A percentile compares a stretch with the other conserved stretches of the same genome.
Conservation (phyloP, 2,888 invertebrate species). For the Desoria tigrina region DNA sequence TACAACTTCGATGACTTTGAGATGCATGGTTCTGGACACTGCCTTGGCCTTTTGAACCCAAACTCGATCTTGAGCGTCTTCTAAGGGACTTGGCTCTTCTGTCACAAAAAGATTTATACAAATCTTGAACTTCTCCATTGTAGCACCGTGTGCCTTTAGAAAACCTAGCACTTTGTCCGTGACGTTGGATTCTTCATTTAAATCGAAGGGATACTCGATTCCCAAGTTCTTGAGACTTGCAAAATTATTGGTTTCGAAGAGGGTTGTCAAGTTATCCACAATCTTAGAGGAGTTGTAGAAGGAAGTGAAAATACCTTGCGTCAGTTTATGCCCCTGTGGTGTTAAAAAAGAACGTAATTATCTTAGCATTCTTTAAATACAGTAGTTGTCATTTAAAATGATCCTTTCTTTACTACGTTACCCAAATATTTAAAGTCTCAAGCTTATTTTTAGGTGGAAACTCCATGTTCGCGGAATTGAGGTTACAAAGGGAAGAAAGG, state of each 20-base stretch:
- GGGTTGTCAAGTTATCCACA: conserved; percentile 15
- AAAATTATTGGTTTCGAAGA: conserved; percentile 20
- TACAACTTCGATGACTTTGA: conserved; percentile 27
- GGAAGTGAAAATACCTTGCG: conserved; percentile 24
- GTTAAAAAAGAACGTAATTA: too few relatives aligned
- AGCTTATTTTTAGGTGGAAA: neutral
- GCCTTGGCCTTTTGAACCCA: conserved; percentile 17
- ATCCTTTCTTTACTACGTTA: neutral
- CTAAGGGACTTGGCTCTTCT: conserved; percentile 20
- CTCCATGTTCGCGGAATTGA: neutral
- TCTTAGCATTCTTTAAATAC: too few relatives aligned
- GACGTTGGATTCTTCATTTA: conserved; percentile 20
- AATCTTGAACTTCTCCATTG: conserved; percentile 14
- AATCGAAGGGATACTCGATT: conserved; percentile 30
- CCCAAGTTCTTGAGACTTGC: conserved; percentile 16
- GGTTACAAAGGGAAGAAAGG: conserved; percentile 21
- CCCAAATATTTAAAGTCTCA: conserved; percentile 17
- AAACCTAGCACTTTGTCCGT: conserved; percentile 20
- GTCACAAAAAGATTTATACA: conserved; percentile 27
- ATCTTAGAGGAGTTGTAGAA: conserved; percentile 15
- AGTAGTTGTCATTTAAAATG: neutral
- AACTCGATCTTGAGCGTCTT: conserved; percentile 20
- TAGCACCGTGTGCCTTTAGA: conserved; percentile 10
- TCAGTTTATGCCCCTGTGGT: conserved; percentile 28
- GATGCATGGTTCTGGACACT: conserved; percentile 20